Evolutionary conservation across 2,797 vertebrate species (phyloP).

Genomic region (Bucorvus abyssinicus): DNA sequence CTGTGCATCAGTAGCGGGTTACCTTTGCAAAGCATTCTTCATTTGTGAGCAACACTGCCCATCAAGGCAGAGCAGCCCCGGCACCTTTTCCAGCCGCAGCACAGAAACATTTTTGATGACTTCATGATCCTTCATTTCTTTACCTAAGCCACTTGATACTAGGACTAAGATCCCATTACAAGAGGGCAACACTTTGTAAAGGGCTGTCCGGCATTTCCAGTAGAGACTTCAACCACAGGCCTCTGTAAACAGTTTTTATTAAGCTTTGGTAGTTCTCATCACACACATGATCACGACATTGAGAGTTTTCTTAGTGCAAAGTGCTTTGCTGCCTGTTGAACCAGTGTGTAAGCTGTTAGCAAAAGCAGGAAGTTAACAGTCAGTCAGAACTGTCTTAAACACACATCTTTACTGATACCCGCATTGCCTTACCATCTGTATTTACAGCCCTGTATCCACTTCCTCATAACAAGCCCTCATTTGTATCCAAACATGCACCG

Average conservation of each 20-base stretch:
- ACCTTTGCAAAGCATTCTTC: neutral
- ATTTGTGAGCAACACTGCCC: neutral
- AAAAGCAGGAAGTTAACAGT: neutral
- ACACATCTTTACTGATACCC: neutral
- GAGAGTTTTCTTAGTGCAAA: slow-evolving; percentile 14
- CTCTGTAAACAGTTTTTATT: slow-evolving; percentile 44
- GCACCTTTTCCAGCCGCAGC: neutral
- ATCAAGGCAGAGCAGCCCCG: neutral
- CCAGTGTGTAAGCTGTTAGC: slow-evolving; percentile 22
- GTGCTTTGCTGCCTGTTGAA: slow-evolving; percentile 9
- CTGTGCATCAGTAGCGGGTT: neutral
- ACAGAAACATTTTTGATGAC: neutral
- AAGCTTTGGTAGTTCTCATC: slow-evolving; percentile 15
- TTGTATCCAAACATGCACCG: neutral
- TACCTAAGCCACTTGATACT: neutral
- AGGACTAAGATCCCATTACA: neutral
- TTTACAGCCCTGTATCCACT: neutral
- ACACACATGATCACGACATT: neutral
- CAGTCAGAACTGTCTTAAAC: neutral
- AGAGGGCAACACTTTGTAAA: neutral
- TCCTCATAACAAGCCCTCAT: neutral
- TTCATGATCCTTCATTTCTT: neutral
- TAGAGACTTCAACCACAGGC: slow-evolving; percentile 30
- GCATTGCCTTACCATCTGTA: neutral
- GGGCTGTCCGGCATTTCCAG: neutral